phyloP scores from a whole-genome alignment of 1,140 invertebrate species.

The Drosophila serrata region DNA sequence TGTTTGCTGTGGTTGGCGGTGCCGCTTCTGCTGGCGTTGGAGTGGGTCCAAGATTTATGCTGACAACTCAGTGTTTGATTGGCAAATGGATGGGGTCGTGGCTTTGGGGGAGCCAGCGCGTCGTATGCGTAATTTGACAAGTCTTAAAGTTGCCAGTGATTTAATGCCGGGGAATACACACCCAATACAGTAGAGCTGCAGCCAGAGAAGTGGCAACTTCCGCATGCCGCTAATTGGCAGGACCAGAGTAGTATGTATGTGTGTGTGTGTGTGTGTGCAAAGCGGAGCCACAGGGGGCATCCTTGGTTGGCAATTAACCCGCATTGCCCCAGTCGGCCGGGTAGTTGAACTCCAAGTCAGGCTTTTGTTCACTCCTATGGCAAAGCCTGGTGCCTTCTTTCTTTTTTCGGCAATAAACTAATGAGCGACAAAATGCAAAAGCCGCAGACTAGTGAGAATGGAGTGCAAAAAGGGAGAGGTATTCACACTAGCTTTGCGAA shows the following conservation, averaged over 20 bases:
- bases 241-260: conserved; percentile 35
- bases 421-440: conserved; percentile 82
- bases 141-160: conserved; percentile 65
- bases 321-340: conserved; percentile 55
- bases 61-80: conserved; percentile 74
- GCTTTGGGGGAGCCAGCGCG: conserved; percentile 48
- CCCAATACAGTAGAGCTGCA: conserved; percentile 26
- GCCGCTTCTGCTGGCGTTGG: conserved; percentile 5
- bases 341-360: conserved; percentile 69
- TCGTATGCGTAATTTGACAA: conserved; percentile 80
- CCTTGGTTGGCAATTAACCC: conserved; percentile 75
- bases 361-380: conserved; percentile 47
- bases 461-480: conserved; percentile 12
- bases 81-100: conserved; percentile 69
- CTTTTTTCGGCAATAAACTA: conserved; percentile 81
- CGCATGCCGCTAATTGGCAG: conserved; percentile 81
- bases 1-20: conserved; percentile 16
- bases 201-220: conserved; percentile 63
- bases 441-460: conserved; percentile 34
- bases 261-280: neutral
- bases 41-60: conserved; percentile 65
- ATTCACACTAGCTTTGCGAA: conserved; percentile 70
- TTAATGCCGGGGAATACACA: conserved; percentile 48
- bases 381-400: conserved; percentile 38
- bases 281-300: conserved; percentile 36